Evolutionary conservation across 2,888 invertebrate species (phyloP).

Genomic region (Lepidocyrtinus sp.): DNA sequence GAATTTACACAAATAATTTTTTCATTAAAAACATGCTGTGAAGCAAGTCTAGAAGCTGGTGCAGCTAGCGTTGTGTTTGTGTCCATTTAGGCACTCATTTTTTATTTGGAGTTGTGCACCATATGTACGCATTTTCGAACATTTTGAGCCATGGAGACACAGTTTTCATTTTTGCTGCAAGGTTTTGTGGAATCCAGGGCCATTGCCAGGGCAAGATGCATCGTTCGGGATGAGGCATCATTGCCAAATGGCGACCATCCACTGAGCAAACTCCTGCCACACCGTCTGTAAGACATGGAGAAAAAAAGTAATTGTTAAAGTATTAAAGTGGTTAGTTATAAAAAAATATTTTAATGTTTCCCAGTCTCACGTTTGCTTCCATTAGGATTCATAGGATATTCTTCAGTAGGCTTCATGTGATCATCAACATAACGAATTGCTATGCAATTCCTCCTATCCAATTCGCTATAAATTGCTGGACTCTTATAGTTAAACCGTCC

Average conservation of each 20-base stretch:
- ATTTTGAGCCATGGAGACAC: constrained; percentile 91
- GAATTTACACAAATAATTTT: not conserved
- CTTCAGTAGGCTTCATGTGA: constrained; percentile 80
- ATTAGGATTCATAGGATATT: constrained; percentile 96
- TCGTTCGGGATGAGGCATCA: constrained; percentile 99
- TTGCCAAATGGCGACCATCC: constrained; percentile 94
- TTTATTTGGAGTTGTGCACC: constrained; percentile 73
- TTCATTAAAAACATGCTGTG: no score
- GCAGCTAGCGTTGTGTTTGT: not conserved
- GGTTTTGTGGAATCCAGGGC: constrained; percentile 78
- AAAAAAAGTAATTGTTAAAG: not conserved
- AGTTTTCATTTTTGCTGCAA: constrained; percentile 61
- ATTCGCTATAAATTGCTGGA: constrained; percentile 71
- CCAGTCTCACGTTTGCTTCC: constrained; percentile 84
- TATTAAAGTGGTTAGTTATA: not conserved
- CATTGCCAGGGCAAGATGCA: constrained; percentile 93
- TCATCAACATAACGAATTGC: constrained; percentile 91
- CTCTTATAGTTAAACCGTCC: constrained; percentile 75
- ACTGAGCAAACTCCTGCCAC: constrained; percentile 91
- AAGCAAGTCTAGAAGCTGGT: not conserved
- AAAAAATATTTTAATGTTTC: no score
- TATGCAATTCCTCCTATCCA: constrained; percentile 77
- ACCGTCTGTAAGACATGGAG: constrained; percentile 76
- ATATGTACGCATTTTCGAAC: constrained; percentile 90
- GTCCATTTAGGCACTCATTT: not conserved